Conservation (phyloP, 1,140 invertebrate species). For the Dufourea novaeangliae region DNA sequence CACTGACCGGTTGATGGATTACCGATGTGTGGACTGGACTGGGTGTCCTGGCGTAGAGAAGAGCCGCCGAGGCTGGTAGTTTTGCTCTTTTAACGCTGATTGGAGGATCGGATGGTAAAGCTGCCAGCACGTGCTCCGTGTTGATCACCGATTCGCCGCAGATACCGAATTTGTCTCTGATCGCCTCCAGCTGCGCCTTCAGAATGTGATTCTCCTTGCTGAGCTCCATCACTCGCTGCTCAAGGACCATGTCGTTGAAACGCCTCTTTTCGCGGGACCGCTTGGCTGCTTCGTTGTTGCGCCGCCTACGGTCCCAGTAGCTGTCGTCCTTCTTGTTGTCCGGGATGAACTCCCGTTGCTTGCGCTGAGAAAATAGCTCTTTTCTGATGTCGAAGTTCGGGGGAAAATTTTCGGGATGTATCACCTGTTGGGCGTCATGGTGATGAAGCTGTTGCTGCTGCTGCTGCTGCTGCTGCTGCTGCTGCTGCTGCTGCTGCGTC, state of each 20-base stretch:
- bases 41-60: conserved; percentile 83
- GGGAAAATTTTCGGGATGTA: conserved; percentile 72
- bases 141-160: conserved; percentile 92
- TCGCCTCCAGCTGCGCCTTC: conserved; percentile 94
- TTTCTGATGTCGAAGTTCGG: conserved; percentile 85
- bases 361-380: conserved; percentile 92
- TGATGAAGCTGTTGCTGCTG: conserved; percentile 69
- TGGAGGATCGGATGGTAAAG: conserved; percentile 91
- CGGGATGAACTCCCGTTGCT: conserved; percentile 97
- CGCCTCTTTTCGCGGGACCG: conserved; percentile 96
- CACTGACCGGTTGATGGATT: conserved; percentile 84
- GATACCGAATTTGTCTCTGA: conserved; percentile 96
- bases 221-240: conserved; percentile 95
- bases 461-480: conserved; percentile 66
- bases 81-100: conserved; percentile 91
- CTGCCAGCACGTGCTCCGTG: conserved; percentile 92
- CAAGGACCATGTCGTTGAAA: conserved; percentile 98
- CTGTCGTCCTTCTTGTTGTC: conserved; percentile 98
- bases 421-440: conserved; percentile 62
- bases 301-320: conserved; percentile 96
- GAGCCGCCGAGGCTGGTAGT: conserved; percentile 79
- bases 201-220: conserved; percentile 97
- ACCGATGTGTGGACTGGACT: conserved; percentile 86
- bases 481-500: conserved; percentile 64
- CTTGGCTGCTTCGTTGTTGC: conserved; percentile 98